These are phyloP conservation scores for Pampusana beccarii DNA, from an alignment of 2,113 vertebrate species.

Conservation along the genomic window DNA sequence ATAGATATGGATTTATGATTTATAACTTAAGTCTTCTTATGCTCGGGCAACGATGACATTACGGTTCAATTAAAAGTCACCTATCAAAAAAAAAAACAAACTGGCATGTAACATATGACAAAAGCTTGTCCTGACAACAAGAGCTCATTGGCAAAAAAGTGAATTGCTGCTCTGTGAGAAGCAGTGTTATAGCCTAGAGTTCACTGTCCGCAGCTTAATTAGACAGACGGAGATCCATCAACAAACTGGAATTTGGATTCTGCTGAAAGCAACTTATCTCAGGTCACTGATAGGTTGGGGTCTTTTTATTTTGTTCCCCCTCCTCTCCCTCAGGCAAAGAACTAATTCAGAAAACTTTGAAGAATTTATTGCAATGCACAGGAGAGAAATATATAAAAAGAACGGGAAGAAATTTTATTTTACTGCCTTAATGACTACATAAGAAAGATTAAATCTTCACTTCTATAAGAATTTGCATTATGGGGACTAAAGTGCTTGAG, in stretches of 20 bases:
- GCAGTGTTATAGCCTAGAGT: not conserved
- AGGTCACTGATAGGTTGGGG: not conserved
- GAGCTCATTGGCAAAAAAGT: not conserved
- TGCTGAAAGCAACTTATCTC: not conserved
- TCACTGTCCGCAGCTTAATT: not conserved
- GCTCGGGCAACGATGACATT: not conserved
- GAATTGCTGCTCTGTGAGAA: not conserved
- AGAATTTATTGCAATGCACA: not conserved
- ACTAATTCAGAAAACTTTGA: not conserved
- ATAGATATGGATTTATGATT: not conserved
- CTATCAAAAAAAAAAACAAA: slow-evolving; percentile 36
- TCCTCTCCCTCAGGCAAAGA: not conserved
- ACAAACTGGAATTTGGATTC: not conserved
- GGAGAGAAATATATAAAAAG: not conserved
- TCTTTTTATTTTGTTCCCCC: not conserved
- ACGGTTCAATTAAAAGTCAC: slow-evolving; percentile 43
- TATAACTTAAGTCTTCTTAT: not conserved
- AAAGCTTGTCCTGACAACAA: not conserved
- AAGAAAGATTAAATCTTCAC: not conserved
- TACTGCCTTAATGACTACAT: not conserved
- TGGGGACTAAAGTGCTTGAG: not conserved
- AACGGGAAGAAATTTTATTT: not conserved
- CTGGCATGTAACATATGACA: not conserved
- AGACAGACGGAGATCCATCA: not conserved
- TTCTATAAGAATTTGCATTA: not conserved